A percentile compares a stretch with the other conserved stretches of the same genome.
These are phyloP conservation scores for Campoletis sonorensis DNA, from an alignment of 1,140 invertebrate genomes.

Conservation along the genomic window DNA sequence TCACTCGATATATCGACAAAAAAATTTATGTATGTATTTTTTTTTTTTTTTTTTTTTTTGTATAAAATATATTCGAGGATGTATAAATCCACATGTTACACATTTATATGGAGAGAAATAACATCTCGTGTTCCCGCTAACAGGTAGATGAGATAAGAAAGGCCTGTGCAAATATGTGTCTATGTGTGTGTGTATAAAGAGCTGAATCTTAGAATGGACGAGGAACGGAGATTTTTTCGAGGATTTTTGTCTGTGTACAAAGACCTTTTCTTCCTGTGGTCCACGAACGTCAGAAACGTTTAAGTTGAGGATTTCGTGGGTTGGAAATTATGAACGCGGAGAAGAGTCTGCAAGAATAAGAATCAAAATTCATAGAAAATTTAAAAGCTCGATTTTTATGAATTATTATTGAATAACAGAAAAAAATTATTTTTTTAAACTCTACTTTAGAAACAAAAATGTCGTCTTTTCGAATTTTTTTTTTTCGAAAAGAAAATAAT, in stretches of 20 bases:
- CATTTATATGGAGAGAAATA: slow-evolving; percentile 9
- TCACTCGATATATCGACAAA: background rate
- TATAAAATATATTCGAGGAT: background rate
- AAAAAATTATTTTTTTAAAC: too few relatives aligned
- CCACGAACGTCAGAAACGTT: slow-evolving; percentile 26
- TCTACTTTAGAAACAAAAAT: too few relatives aligned
- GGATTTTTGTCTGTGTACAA: slow-evolving; percentile 25
- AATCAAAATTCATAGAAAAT: background rate
- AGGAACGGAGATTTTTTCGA: background rate
- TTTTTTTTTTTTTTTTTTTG: too few relatives aligned
- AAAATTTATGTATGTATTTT: too few relatives aligned
- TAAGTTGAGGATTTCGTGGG: slow-evolving; percentile 38
- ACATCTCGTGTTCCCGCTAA: slow-evolving; percentile 33
- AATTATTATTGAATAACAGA: too few relatives aligned
- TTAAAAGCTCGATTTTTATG: too few relatives aligned
- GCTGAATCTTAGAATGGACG: background rate
- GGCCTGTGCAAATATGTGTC: slow-evolving; percentile 27
- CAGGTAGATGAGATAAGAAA: slow-evolving; percentile 39
- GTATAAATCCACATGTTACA: slow-evolving; percentile 1
- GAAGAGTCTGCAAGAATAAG: background rate
- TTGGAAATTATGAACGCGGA: background rate
- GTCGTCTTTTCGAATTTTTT: too few relatives aligned
- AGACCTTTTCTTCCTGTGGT: slow-evolving; percentile 26
- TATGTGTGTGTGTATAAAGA: background rate
- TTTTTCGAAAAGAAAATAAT: too few relatives aligned